A percentile compares a stretch with the other conserved stretches of the same genome.
phyloP scores from a whole-genome alignment of 2,113 vertebrate genomes.

The Atherinomorus stipes region DNA sequence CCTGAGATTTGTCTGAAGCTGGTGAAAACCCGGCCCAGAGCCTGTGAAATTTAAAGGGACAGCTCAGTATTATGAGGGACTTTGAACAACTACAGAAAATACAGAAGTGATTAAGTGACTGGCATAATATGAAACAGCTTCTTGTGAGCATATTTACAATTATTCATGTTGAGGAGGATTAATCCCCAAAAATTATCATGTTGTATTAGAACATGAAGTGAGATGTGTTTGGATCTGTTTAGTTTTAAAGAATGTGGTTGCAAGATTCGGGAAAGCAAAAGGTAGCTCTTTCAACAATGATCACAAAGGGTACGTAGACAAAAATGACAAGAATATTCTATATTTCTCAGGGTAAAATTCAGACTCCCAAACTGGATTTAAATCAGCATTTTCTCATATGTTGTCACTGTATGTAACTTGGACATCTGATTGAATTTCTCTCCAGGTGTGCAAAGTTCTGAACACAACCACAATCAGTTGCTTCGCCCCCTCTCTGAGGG shows the following conservation, averaged over 20 bases:
- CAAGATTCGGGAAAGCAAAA: conserved; percentile 1
- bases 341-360: too few species aligned
- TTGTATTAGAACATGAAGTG: not conserved
- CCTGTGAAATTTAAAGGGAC: conserved; percentile 22
- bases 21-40: conserved; percentile 11
- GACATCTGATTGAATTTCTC: not conserved
- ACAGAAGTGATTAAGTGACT: not conserved
- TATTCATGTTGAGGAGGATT: conserved; percentile 5
- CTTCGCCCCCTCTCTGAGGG: conserved; percentile 89
- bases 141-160: not conserved
- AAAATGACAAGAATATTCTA: not conserved
- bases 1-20: conserved; percentile 38
- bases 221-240: conserved; percentile 11
- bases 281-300: not conserved
- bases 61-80: conserved; percentile 5
- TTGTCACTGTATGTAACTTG: not conserved
- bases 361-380: not conserved
- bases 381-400: not conserved
- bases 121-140: conserved; percentile 3
- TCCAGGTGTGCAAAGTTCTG: conserved; percentile 91
- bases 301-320: not conserved
- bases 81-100: conserved; percentile 30
- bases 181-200: not conserved
- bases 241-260: not conserved
- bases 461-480: conserved; percentile 93